phyloP scores from a whole-genome alignment of 2,113 vertebrate species.

The Apodemus speciosus region DNA sequence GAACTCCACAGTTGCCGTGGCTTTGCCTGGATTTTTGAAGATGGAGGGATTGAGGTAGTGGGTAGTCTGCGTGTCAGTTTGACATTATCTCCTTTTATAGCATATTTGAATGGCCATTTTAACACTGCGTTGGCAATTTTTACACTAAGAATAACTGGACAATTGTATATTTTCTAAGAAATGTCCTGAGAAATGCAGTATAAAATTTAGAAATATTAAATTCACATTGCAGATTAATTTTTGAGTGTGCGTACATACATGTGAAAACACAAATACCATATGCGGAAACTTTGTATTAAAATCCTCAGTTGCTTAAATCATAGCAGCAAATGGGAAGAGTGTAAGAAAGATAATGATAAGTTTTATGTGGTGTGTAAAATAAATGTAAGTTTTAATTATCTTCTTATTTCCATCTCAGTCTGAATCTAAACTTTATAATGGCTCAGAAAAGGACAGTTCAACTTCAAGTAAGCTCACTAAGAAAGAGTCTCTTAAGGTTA shows the following conservation, averaged over 20 bases:
- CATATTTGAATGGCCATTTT: slow-evolving; percentile 18
- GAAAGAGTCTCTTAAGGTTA: slow-evolving; percentile 99
- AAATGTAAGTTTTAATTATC: slow-evolving; percentile 22
- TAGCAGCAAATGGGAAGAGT: slow-evolving; percentile 25
- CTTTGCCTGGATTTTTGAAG: neutral
- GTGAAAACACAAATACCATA: slow-evolving; percentile 32
- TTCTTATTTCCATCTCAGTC: slow-evolving; percentile 88
- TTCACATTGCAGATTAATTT: slow-evolving; percentile 21
- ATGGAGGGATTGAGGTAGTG: neutral
- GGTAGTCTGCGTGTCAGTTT: neutral
- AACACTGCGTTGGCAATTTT: neutral
- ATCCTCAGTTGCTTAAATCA: slow-evolving; percentile 23
- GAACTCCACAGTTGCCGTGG: neutral
- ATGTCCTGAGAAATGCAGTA: slow-evolving; percentile 5
- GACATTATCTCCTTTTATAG: neutral
- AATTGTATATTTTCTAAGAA: slow-evolving; percentile 35
- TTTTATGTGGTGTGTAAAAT: slow-evolving; percentile 13
- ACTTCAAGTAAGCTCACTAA: slow-evolving; percentile 97
- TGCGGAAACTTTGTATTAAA: slow-evolving; percentile 26
- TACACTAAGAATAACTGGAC: neutral
- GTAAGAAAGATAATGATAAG: neutral
- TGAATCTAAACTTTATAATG: slow-evolving; percentile 99
- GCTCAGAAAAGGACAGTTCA: slow-evolving; percentile 96
- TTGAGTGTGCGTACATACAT: neutral
- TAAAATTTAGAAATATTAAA: slow-evolving; percentile 31